phyloP scores from a whole-genome alignment of 2,888 invertebrate species.

The Gortyna flavago region DNA sequence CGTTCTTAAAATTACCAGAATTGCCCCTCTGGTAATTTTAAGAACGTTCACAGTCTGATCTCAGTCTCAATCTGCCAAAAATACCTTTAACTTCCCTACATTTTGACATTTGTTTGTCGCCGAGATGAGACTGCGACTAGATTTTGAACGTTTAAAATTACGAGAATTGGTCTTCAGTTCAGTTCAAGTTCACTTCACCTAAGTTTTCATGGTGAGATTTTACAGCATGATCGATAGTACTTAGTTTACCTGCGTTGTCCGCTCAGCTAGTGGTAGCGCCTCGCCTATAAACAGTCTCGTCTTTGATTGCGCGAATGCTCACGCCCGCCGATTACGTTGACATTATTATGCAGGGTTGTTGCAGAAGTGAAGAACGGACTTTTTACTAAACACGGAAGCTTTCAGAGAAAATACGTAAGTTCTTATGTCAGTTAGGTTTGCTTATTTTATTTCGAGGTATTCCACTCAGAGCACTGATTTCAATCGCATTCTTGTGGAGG shows the following conservation, averaged over 20 bases:
- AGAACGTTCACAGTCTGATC: no score
- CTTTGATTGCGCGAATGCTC: constrained; percentile 52
- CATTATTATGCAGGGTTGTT: constrained; percentile 35
- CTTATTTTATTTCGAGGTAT: constrained; percentile 10
- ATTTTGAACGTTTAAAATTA: no score
- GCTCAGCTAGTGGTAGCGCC: constrained; percentile 27
- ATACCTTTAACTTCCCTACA: no score
- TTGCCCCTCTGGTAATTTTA: no score
- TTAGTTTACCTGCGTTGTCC: not conserved
- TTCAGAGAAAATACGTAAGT: not conserved
- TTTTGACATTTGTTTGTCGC: no score
- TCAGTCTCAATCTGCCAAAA: no score
- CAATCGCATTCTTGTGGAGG: not conserved
- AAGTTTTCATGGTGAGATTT: not conserved
- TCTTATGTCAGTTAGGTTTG: not conserved
- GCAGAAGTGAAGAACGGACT: constrained; percentile 18
- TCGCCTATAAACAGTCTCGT: constrained; percentile 22
- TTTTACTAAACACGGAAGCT: constrained; percentile 39
- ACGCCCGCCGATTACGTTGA: constrained; percentile 48
- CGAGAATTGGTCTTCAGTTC: no score
- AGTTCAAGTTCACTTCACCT: not conserved
- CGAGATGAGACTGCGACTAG: no score
- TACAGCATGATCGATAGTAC: not conserved
- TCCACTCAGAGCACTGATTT: no score
- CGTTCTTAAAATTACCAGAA: no score